phyloP scores from a whole-genome alignment of 2,113 vertebrate species.

The Oncorhynchus keta region DNA sequence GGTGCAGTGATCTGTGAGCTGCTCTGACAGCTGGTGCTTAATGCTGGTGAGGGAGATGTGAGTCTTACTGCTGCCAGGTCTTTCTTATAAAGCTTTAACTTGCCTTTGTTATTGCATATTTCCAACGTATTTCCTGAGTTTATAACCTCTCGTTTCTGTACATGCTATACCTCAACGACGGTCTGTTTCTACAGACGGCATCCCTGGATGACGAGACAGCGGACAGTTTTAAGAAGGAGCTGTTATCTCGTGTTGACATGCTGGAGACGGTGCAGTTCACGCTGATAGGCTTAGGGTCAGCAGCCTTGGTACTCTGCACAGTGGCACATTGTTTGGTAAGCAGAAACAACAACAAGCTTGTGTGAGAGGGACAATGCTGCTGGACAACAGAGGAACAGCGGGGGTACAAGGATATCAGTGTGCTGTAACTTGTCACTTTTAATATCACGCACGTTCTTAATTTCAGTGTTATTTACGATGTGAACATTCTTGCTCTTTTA shows the following conservation, averaged over 20 bases:
- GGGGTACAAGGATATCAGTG: background rate
- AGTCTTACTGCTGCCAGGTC: background rate
- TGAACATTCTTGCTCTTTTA: background rate
- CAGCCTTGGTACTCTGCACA: constrained; percentile 72
- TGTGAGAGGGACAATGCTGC: constrained; percentile 50
- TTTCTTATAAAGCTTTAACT: background rate
- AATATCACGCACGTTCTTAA: background rate
- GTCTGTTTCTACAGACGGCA: constrained; percentile 74
- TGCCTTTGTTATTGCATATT: background rate
- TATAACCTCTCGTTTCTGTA: background rate
- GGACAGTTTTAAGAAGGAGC: constrained; percentile 76
- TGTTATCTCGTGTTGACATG: constrained; percentile 68
- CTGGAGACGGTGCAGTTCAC: constrained; percentile 70
- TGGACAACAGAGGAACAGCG: background rate
- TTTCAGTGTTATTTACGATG: background rate
- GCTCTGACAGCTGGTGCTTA: no score
- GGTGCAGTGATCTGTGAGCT: no score
- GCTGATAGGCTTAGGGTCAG: constrained; percentile 70
- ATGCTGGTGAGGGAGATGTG: no score
- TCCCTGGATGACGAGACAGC: constrained; percentile 82
- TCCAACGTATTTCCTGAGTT: background rate
- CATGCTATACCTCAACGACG: background rate
- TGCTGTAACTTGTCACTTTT: background rate
- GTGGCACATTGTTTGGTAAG: constrained; percentile 67
- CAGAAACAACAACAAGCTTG: constrained; percentile 25